Evolutionary conservation across 2,888 invertebrate genomes (phyloP), one percentile per base, ranked within the genome.

Genomic region (Eurytoma californica): DNA sequence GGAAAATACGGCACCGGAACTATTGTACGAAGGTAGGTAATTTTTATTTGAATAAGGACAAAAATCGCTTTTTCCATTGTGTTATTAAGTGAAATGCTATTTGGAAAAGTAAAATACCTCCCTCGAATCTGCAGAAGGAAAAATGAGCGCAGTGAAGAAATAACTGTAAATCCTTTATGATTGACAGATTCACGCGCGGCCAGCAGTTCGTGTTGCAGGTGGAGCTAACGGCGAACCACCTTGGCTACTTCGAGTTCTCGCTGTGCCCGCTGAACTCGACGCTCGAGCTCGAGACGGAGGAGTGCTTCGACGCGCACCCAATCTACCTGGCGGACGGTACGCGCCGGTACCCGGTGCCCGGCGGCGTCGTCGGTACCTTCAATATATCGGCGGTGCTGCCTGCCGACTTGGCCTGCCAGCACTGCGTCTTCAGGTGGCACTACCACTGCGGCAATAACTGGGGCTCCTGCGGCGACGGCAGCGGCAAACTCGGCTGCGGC

Each of bases 381-480:
- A 74, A 80, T 16, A 82, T 89, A 3, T 61, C 79, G 3, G 83
- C 91, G 3, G 82, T 82, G 51, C 86, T 93, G 14, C 93, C 93
- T 0, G 30, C 84, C 3, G 88, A 86, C 3, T 69, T 93, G 18
- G 90, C 85, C n/a, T 93, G 93, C 84, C 82, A 90, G 0, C 92
- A 92, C 61, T 93, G 93, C 83, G 92, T 92, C 0, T 84, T 93
- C 2, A 91, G 92, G 76, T 93, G 93, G 93, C 91, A 91, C 53
- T 93, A 92, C 82, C 85, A 85, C 1, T 88, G 90, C 20, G 93
- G 92, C 87, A 92, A 92, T 82, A 91, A 90, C 70, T 92, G 92
- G 92, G 92, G 92, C 2, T 60, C 70, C 0, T 92, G 92, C 83
- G 83, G 77, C 0, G 80, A 91, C 80, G 91, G 91, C 0, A 83